Base-by-base conservation (phyloP, 2,797 vertebrate species). In the Melanotaenia boesemani region DNA sequence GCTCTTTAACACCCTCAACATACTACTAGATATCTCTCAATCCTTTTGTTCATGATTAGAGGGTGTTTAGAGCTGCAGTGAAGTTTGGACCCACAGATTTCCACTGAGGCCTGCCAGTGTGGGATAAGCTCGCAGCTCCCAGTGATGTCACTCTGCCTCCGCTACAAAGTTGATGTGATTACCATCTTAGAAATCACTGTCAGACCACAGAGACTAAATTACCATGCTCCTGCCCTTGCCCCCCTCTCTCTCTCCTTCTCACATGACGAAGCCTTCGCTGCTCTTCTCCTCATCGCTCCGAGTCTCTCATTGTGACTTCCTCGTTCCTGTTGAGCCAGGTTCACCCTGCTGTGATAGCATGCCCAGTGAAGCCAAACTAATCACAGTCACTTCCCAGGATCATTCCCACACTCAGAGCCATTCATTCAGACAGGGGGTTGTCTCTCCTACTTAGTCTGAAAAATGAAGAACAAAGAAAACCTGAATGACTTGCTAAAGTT, bases 331-430 rank as follows among this genome's bases (percentile, higher is more conserved):
- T 41, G 72, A 77, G 63, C 86, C 82, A 81, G 81, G 79, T 77
- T 84, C 75, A 39, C 71, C 69, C 80, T 69, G 79, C 86, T 89
- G 88, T 84, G 90, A 89, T 87, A 77, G 82, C 90, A 88, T 74
- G 87, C 78, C 82, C 86, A 89, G 60, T 89, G 90, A 81, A 93
- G 92, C 91, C 86, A 86, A 76, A 91, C 91, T 89, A 90, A 93
- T 92, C 87, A 70, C 91, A 85, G 74, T 79, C 82, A 82, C 82
- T 85, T 88, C 87, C 83, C 78, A 30, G 86, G 80, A 86, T 85
- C 78, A 68, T 88, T 91, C 90, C 90, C 86, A 87, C 86, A 80
- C 72, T 69, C 72, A 39, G n/a, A 77, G 68, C 62, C 71, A 54
- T 74, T 89, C 78, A 70, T 74, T 87, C 67, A 61, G 86, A 84